Evolutionary conservation across 2,113 vertebrate species (phyloP), one percentile per base, ranked within the genome.

Genomic region (Ondatra zibethicus): DNA sequence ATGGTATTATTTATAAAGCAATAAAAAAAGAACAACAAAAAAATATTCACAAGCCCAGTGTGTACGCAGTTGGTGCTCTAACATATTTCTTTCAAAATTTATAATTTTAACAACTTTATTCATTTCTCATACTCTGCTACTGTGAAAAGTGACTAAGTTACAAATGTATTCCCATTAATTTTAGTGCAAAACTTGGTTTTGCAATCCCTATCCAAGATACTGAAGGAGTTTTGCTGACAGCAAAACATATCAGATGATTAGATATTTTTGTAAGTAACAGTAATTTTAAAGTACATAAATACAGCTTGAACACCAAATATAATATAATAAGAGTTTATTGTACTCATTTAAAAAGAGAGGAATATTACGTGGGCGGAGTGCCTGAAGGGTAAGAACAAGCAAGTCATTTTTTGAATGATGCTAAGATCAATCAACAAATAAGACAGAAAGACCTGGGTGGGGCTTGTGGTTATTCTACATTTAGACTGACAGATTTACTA

Each of bases 141-240:
- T 92, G 29, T 78, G 29, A 87, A 90, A 93, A 97, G 80, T 84
- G 29, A 92, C 73, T 95, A 78, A 92, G 55, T 96, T 95, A 73
- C 45, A 92, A 90, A 92, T 95, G 9, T 61, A 78, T 75, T 92
- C 47, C 33, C 55, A 96, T 92, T 91, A 65, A 92, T 85, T 94
- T 94, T 94, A 94, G 70, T 87, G 25, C 29, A 9, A 36, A 96
- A 97, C 70, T 78, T 36, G 9, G 50, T 72, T 61, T 14, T 45
- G 88, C 36, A 70, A 84, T 47, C 4, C 42, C 7, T 91, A 58
- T 47, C 29, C n/a, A 65, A 95, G 31, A 52, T 66, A 73, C 80
- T 81, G 36, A 90, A 72, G 31, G 16, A 80, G 25, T 80, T 96
- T 87, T 88, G 17, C 3, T 52, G 21, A 70, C 21, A 92, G 36